Conservation (phyloP, 2,888 invertebrate genomes). For the Leucophenga montana region DNA sequence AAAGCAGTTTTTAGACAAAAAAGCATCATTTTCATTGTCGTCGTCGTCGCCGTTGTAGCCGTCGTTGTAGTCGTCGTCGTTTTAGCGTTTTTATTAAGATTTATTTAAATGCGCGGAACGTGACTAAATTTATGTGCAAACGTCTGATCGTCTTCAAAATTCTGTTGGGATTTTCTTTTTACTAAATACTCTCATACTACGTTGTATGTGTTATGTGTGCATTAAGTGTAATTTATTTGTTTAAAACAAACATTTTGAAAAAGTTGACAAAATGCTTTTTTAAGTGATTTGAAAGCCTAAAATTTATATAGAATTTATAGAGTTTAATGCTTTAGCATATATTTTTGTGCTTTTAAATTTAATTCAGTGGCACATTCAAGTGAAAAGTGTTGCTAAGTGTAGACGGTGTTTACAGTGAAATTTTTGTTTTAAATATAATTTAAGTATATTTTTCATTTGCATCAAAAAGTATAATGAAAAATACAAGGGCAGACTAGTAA, state of each 20-base stretch:
- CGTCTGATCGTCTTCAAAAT: background rate
- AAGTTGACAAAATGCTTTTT: conserved; percentile 40
- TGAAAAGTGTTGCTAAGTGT: too few species aligned
- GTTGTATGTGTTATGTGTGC: too few species aligned
- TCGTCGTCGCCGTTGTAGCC: background rate
- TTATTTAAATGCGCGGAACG: conserved; percentile 65
- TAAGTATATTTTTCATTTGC: too few species aligned
- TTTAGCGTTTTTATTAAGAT: conserved; percentile 37
- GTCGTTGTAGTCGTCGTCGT: background rate
- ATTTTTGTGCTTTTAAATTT: too few species aligned
- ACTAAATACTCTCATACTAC: too few species aligned
- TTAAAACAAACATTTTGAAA: conserved; percentile 15
- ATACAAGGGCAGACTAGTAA: too few species aligned
- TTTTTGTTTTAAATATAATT: too few species aligned
- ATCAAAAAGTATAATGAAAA: too few species aligned
- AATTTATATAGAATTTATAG: background rate
- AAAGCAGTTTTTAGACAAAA: background rate
- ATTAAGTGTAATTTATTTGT: conserved; percentile 24
- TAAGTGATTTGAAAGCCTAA: conserved; percentile 23
- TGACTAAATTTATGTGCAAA: conserved; percentile 65
- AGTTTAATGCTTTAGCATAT: too few species aligned
- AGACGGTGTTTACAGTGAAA: too few species aligned
- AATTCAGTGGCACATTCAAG: too few species aligned
- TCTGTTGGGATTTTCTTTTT: too few species aligned
- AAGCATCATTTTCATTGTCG: background rate